phyloP scores from a whole-genome alignment of 2,797 vertebrate genomes.

The Kryptolebias ocellatus region DNA sequence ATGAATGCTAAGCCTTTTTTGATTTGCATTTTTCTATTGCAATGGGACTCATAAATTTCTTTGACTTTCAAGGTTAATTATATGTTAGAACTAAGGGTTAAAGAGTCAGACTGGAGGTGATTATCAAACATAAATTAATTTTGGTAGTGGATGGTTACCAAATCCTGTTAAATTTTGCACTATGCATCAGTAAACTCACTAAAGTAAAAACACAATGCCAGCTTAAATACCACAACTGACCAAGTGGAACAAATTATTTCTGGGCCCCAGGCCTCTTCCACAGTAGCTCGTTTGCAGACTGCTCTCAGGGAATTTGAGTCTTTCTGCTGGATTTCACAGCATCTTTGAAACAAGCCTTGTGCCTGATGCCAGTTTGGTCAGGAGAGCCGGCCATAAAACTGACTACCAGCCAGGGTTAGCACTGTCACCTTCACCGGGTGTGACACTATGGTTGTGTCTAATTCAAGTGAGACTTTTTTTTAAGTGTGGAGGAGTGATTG shows the following conservation, averaged over 20 bases:
- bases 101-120: no score
- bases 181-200: slow-evolving; percentile 1
- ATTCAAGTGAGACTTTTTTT: slow-evolving; percentile 14
- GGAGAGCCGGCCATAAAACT: slow-evolving; percentile 10
- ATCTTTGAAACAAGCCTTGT: slow-evolving; percentile 10
- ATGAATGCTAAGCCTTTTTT: neutral
- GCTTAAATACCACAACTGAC: slow-evolving; percentile 7
- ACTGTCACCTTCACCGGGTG: slow-evolving; percentile 12
- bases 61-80: neutral
- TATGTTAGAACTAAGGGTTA: neutral
- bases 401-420: slow-evolving; percentile 5
- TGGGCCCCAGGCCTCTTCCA: slow-evolving; percentile 6
- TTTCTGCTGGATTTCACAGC: slow-evolving; percentile 28
- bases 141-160: neutral
- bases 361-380: slow-evolving; percentile 17
- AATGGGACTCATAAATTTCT: neutral
- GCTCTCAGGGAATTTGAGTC: slow-evolving; percentile 10
- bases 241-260: slow-evolving; percentile 33
- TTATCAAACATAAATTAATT: neutral
- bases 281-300: neutral
- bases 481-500: slow-evolving; percentile 11
- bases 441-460: slow-evolving; percentile 14
- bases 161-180: neutral
- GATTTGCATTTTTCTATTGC: neutral
- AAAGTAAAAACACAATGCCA: slow-evolving; percentile 6